phyloP scores from a whole-genome alignment of 2,797 vertebrate species.

The Alectoris magna region DNA sequence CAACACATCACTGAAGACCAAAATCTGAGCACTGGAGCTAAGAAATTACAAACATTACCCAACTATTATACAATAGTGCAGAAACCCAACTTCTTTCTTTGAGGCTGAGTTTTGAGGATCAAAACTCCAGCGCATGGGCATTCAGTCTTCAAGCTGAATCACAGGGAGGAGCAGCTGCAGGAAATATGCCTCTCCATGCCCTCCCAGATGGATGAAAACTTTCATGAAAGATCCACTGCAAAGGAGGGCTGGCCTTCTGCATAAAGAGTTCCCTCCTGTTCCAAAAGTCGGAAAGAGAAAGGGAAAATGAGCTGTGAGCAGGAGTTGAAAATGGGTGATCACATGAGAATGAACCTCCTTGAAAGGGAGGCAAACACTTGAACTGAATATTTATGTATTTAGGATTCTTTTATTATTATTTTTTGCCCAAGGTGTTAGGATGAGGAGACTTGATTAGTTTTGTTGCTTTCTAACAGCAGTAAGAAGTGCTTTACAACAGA shows the following conservation, averaged over 20 bases:
- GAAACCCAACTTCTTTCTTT: neutral
- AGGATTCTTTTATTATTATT: neutral
- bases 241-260: neutral
- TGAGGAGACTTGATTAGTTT: slow-evolving; percentile 25
- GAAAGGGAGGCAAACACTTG: slow-evolving; percentile 15
- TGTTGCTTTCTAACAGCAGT: slow-evolving; percentile 35
- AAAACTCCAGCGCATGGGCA: neutral
- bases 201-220: slow-evolving; percentile 38
- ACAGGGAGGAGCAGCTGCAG: slow-evolving; percentile 29
- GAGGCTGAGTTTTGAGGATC: neutral
- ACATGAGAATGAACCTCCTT: neutral
- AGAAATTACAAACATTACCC: slow-evolving; percentile 1
- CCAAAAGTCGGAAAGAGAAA: neutral
- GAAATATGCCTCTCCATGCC: slow-evolving; percentile 38
- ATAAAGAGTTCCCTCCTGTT: slow-evolving; percentile 17
- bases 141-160: neutral
- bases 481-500: neutral
- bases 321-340: slow-evolving; percentile 4
- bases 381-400: neutral
- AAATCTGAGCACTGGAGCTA: neutral
- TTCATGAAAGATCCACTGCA: neutral
- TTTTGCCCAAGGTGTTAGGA: neutral
- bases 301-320: slow-evolving; percentile 17
- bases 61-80: neutral
- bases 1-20: neutral